Percentiles rank a stretch among this genome's conserved stretches.
phyloP scores from a whole-genome alignment of 1,140 invertebrate genomes.

The Cataglyphis hispanica region DNA sequence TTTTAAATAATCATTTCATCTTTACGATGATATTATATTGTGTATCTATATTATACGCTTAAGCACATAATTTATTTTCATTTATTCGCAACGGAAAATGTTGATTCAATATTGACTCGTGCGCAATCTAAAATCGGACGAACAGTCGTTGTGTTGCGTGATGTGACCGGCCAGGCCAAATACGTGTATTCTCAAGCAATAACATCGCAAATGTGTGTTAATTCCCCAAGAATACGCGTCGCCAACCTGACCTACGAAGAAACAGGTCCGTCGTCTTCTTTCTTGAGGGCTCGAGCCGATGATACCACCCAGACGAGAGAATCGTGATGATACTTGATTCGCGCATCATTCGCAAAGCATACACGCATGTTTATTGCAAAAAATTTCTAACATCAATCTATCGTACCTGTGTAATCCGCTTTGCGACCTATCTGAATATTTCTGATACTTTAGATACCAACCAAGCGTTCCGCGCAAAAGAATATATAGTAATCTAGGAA shows the following conservation, averaged over 20 bases:
- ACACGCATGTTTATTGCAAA: neutral
- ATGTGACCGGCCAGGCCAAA: slow-evolving; percentile 86
- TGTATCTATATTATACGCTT: neutral
- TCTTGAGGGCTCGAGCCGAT: slow-evolving; percentile 3
- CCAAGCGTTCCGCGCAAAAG: neutral
- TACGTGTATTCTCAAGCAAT: slow-evolving; percentile 99
- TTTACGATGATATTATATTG: neutral
- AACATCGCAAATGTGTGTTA: slow-evolving; percentile 97
- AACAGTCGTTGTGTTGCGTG: slow-evolving; percentile 45
- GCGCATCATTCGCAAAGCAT: neutral
- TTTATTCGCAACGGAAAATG: neutral
- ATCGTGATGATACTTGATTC: slow-evolving; percentile 6
- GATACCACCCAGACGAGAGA: neutral
- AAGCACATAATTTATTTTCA: neutral
- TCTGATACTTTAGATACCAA: neutral
- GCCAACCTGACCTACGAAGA: slow-evolving; percentile 88
- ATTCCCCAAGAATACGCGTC: slow-evolving; percentile 98
- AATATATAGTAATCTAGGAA: slow-evolving; percentile 12
- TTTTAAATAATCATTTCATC: neutral
- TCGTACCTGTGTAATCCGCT: slow-evolving; percentile 17
- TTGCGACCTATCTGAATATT: slow-evolving; percentile 21
- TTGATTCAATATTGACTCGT: neutral
- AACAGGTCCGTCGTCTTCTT: slow-evolving; percentile 16
- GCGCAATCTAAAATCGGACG: slow-evolving; percentile 6
- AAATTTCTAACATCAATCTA: neutral